Conservation (phyloP, 1,140 invertebrate species). For the Drosophila kepulauana region DNA sequence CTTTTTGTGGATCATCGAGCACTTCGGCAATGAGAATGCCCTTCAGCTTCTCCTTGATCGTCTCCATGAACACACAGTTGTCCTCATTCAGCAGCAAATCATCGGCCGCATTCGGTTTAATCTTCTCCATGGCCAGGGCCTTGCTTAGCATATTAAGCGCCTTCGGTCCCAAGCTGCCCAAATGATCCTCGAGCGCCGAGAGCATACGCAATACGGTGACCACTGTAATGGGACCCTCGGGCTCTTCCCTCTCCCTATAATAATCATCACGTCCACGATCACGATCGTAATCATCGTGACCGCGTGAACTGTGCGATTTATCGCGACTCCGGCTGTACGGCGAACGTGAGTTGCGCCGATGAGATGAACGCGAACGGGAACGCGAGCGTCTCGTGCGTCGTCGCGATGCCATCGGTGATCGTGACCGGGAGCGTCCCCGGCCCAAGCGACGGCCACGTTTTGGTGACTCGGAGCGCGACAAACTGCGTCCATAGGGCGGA, state of each 20-base stretch:
- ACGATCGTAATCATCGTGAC: slow-evolving; percentile 29
- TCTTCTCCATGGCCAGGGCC: slow-evolving; percentile 90
- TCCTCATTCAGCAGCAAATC: slow-evolving; percentile 89
- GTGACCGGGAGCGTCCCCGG: slow-evolving; percentile 42
- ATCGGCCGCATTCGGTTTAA: slow-evolving; percentile 90
- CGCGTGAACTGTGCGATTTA: slow-evolving; percentile 33
- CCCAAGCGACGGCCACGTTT: slow-evolving; percentile 32
- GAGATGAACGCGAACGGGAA: slow-evolving; percentile 60
- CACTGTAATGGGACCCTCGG: slow-evolving; percentile 86
- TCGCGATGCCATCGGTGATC: slow-evolving; percentile 44
- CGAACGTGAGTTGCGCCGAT: slow-evolving; percentile 62
- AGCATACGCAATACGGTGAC: slow-evolving; percentile 90
- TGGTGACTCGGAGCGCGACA: slow-evolving; percentile 6
- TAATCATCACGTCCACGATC: slow-evolving; percentile 20
- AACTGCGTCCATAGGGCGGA: slow-evolving; percentile 20
- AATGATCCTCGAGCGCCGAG: slow-evolving; percentile 91
- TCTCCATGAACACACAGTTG: slow-evolving; percentile 91
- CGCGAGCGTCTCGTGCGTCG: slow-evolving; percentile 62
- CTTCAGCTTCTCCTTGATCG: slow-evolving; percentile 93
- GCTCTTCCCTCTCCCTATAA: slow-evolving; percentile 44
- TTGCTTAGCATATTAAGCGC: slow-evolving; percentile 90
- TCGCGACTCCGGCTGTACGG: slow-evolving; percentile 38
- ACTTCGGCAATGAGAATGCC: slow-evolving; percentile 92
- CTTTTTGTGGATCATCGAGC: slow-evolving; percentile 86
- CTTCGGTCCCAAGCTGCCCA: slow-evolving; percentile 92